Evolutionary conservation across 2,888 invertebrate genomes (phyloP).

Genomic region (Antheraea assamensis): DNA sequence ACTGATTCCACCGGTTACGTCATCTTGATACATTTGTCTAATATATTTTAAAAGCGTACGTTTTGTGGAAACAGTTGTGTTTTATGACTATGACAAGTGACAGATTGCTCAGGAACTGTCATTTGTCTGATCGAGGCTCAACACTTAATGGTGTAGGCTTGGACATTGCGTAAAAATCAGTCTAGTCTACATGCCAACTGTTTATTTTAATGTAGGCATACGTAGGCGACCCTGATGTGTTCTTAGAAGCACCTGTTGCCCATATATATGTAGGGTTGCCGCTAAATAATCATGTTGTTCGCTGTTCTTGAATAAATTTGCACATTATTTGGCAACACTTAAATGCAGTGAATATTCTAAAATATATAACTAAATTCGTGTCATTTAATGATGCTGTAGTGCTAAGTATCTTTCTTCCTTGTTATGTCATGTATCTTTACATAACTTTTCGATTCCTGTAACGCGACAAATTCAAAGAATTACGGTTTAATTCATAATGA

Average conservation of each 20-base stretch:
- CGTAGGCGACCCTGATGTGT: constrained; percentile 49
- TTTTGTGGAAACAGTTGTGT: constrained; percentile 11
- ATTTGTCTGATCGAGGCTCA: constrained; percentile 25
- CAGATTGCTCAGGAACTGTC: constrained; percentile 27
- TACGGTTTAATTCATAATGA: no score
- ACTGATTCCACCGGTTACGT: neutral
- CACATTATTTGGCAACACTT: neutral
- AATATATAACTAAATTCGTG: neutral
- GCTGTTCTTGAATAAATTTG: neutral
- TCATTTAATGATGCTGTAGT: neutral
- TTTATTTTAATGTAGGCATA: constrained; percentile 23
- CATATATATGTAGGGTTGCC: constrained; percentile 59
- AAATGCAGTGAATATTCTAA: neutral
- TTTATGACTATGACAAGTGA: constrained; percentile 29
- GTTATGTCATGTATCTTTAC: no score
- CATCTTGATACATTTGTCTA: neutral
- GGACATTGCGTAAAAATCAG: constrained; percentile 31
- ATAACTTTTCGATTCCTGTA: no score
- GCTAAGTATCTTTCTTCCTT: no score
- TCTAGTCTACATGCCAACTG: constrained; percentile 23
- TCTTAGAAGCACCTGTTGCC: constrained; percentile 59
- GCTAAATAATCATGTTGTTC: constrained; percentile 37
- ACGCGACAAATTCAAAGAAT: no score
- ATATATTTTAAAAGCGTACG: constrained; percentile 14
- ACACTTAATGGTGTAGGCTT: constrained; percentile 26